Evolutionary conservation across 2,888 invertebrate genomes (phyloP), one percentile per base, ranked within the genome.

Genomic region (Hirtodrosophila histrioides): DNA sequence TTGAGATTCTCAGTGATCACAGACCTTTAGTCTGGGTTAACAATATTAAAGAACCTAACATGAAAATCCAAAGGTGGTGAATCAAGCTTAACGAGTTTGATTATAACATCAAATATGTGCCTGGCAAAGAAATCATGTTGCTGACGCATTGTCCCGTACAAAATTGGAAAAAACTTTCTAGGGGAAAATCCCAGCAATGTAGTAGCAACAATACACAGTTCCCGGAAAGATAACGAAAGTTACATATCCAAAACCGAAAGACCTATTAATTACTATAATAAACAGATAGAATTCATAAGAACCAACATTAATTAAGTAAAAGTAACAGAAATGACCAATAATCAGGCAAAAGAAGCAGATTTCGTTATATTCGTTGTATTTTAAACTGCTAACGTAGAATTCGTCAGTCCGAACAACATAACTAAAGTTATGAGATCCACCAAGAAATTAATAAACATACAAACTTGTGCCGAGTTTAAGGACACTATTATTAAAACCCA

Each of bases 201-300:
- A 17, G n/a, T n/a, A 12, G 54, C 61, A 4, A 46, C 53, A 3
- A 35, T 53, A 17, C 53, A 53, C 23, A 53, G 53, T 35, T 41
- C 35, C 11, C 7, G 3, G 12, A 44, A 48, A 12, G 53, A 48
- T 40, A 35, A 46, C 10, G 11, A 33, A 5, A 36, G 46, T 33
- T n/a, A n/a, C 12, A 46, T 4, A 60, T 60, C 6, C 33, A 39
- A 33, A 23, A 41, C 61, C 9, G 54, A 54, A 36, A 41, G 36
- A 37, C 35, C 37, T n/a, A 11, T 61, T 4, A 54, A 61, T 27
- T 49, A 40, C 31, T 60, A 39, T n/a, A 45, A 33, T n/a, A 51
- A 24, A 11, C 40, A 60, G 24, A 51, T 60, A 11, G 12, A 45
- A 17, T 24, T 48, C 3, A 29, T 39, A 2, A 60, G 39, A n/a